Conservation (phyloP, 2,113 vertebrate genomes). For the Willisornis vidua region DNA sequence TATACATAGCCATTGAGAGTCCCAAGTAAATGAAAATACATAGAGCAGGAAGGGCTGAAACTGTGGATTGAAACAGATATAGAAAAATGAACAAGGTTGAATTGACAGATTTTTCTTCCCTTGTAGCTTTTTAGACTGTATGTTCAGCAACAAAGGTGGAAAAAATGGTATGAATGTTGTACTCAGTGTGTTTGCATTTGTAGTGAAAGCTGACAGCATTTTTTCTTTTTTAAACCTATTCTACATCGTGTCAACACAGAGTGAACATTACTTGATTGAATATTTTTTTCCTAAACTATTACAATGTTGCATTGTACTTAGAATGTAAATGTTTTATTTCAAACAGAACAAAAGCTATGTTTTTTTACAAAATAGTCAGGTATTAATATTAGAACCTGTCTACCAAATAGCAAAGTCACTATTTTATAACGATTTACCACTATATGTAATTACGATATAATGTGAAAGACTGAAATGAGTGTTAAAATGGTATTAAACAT, state of each 20-base stretch:
- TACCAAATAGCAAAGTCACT: slow-evolving; percentile 76
- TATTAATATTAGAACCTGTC: slow-evolving; percentile 71
- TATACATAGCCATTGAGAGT: slow-evolving; percentile 27
- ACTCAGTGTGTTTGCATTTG: slow-evolving; percentile 71
- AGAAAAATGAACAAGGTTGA: slow-evolving; percentile 34
- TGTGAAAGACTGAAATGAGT: slow-evolving; percentile 79
- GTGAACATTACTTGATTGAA: slow-evolving; percentile 58
- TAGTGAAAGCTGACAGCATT: slow-evolving; percentile 54
- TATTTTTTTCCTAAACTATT: slow-evolving; percentile 60
- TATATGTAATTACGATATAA: slow-evolving; percentile 73
- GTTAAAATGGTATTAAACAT: slow-evolving; percentile 77
- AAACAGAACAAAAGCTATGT: slow-evolving; percentile 65
- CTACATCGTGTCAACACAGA: slow-evolving; percentile 56
- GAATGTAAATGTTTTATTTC: slow-evolving; percentile 70
- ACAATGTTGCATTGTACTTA: slow-evolving; percentile 69
- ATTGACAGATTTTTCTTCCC: slow-evolving; percentile 40
- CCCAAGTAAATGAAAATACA: not conserved
- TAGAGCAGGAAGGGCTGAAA: slow-evolving; percentile 59
- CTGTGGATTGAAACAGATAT: slow-evolving; percentile 34
- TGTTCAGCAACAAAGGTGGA: slow-evolving; percentile 65
- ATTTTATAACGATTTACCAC: slow-evolving; percentile 75
- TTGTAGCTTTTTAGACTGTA: slow-evolving; percentile 70
- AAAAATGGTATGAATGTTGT: slow-evolving; percentile 70
- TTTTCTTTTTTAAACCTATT: slow-evolving; percentile 65
- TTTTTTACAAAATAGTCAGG: slow-evolving; percentile 69